phyloP scores from a whole-genome alignment of 2,888 invertebrate species.

The Acrobeloides nanus region DNA sequence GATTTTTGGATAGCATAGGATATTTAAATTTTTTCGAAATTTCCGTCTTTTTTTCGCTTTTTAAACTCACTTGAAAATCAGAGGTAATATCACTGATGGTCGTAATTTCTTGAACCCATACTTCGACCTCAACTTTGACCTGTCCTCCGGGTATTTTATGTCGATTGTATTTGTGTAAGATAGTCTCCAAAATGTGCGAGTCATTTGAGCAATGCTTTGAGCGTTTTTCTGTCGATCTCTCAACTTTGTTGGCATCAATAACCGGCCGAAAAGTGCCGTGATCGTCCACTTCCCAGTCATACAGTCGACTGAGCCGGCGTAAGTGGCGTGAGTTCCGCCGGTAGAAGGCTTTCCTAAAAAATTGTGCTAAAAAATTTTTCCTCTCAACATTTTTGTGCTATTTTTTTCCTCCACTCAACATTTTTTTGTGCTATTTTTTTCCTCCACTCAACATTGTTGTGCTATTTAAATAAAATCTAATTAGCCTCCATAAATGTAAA shows the following conservation, averaged over 20 bases:
- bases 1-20: not conserved
- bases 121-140: slow-evolving; percentile 46
- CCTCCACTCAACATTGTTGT: not conserved
- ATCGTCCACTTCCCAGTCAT: slow-evolving; percentile 52
- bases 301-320: slow-evolving; percentile 41
- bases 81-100: slow-evolving; percentile 51
- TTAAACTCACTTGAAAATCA: slow-evolving; percentile 40
- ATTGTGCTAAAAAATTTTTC: no score
- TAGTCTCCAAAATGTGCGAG: slow-evolving; percentile 38
- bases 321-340: slow-evolving; percentile 46
- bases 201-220: slow-evolving; percentile 42
- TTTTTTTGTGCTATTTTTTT: slow-evolving; percentile 6
- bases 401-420: not conserved
- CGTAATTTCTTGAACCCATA: slow-evolving; percentile 53
- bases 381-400: not conserved
- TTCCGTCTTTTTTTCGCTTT: not conserved
- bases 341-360: slow-evolving; percentile 32
- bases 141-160: slow-evolving; percentile 52
- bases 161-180: slow-evolving; percentile 38
- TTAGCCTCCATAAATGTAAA: no score
- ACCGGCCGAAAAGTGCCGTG: slow-evolving; percentile 42
- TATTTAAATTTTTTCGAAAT: not conserved
- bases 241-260: slow-evolving; percentile 28
- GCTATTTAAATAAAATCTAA: no score
- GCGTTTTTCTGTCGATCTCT: slow-evolving; percentile 13